Evolutionary conservation across 2,113 vertebrate species (phyloP).

Genomic region (Myrmophylax atrothorax): DNA sequence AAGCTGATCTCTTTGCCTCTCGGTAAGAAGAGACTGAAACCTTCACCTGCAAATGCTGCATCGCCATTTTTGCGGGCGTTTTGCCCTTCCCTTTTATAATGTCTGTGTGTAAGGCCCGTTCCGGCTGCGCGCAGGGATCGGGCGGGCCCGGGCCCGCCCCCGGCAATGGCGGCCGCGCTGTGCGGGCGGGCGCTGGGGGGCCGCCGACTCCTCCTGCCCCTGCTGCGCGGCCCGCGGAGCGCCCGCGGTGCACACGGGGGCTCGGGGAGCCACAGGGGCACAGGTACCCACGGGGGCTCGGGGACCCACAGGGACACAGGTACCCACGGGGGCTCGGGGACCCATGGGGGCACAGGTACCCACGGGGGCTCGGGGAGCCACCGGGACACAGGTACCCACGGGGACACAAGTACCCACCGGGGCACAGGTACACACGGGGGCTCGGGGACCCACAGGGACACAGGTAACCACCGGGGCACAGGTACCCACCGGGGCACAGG

Average conservation of each 20-base stretch:
- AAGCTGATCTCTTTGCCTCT: neutral
- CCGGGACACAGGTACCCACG: no score
- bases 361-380: no score
- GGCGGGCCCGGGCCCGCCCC: neutral
- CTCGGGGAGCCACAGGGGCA: no score
- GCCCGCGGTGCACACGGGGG: neutral
- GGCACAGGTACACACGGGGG: neutral
- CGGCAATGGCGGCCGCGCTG: neutral
- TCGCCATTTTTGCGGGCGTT: neutral
- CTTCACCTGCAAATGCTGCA: neutral
- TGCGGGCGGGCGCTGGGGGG: neutral
- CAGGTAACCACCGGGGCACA: no score
- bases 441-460: no score
- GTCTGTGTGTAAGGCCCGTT: no score
- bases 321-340: no score
- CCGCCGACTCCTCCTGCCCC: neutral
- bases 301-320: no score
- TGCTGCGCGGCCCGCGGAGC: neutral
- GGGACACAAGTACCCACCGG: no score
- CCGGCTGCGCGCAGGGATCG: accelerated
- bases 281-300: no score
- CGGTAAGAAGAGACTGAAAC: neutral
- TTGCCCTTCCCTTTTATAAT: neutral
- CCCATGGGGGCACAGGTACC: no score
- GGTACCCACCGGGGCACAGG: no score